Percentiles rank a stretch among this genome's conserved stretches.
Conservation (phyloP, 2,113 vertebrate genomes). For the Taurulus bubalis region DNA sequence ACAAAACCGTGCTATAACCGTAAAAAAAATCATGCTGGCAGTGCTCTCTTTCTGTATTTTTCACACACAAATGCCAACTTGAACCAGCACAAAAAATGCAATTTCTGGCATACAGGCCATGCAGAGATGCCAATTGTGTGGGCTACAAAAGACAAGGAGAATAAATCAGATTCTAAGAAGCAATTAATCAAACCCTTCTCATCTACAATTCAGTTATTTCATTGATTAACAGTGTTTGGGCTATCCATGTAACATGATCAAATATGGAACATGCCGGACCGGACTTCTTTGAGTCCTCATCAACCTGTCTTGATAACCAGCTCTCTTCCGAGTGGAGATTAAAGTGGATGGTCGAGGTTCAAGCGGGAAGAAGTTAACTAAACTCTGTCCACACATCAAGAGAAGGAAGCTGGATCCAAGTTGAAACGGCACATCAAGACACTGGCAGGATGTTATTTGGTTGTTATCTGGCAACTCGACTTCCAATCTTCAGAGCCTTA, state of each 20-base stretch:
- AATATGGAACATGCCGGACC: conserved; percentile 56
- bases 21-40: conserved; percentile 21
- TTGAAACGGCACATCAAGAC: conserved; percentile 75
- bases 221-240: conserved; percentile 77
- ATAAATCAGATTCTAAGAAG: conserved; percentile 34
- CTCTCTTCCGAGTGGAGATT: conserved; percentile 52
- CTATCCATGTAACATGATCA: conserved; percentile 67
- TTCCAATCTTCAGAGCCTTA: conserved; percentile 68
- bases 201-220: conserved; percentile 77
- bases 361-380: conserved; percentile 33
- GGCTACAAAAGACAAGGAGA: conserved; percentile 30
- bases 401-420: conserved; percentile 64
- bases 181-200: conserved; percentile 71
- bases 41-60: conserved; percentile 15
- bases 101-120: conserved; percentile 30
- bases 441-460: conserved; percentile 76
- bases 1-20: conserved; percentile 47
- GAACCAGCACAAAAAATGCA: conserved; percentile 8
- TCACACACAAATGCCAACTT: conserved; percentile 18
- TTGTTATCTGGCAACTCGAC: conserved; percentile 69
- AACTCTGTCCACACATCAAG: conserved; percentile 57
- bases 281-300: conserved; percentile 65
- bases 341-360: conserved; percentile 47
- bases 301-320: conserved; percentile 52
- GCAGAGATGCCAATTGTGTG: conserved; percentile 44